Percentiles rank a stretch among this genome's conserved stretches.
phyloP scores from a whole-genome alignment of 2,113 vertebrate genomes.

The Hemicordylus capensis region DNA sequence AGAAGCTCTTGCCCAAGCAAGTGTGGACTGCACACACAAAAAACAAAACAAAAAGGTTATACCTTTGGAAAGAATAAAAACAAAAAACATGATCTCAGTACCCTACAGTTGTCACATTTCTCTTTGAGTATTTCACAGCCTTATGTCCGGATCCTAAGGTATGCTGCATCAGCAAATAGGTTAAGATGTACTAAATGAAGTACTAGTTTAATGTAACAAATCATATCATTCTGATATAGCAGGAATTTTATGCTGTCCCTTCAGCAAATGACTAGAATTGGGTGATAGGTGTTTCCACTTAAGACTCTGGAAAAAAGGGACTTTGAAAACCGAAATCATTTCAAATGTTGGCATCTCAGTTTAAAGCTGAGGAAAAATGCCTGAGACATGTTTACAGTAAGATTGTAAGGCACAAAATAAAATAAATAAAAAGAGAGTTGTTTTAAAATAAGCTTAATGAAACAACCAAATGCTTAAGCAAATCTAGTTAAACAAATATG shows the following conservation, averaged over 20 bases:
- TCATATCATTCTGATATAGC: too few relatives aligned
- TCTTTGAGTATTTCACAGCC: neutral
- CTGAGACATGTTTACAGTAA: neutral
- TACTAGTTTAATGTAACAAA: neutral
- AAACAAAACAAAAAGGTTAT: constrained; percentile 56
- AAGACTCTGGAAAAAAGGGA: neutral
- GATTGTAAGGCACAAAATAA: neutral
- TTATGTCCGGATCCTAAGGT: neutral
- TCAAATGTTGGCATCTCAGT: too few relatives aligned
- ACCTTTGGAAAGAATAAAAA: constrained; percentile 35
- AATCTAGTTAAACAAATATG: neutral
- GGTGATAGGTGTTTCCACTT: neutral
- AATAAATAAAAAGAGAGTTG: neutral
- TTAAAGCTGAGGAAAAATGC: neutral
- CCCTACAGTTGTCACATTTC: neutral
- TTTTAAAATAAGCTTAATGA: neutral
- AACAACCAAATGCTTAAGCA: neutral
- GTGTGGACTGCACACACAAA: constrained; percentile 72
- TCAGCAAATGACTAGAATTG: neutral
- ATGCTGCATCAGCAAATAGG: neutral
- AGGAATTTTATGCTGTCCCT: neutral
- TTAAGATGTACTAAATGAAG: neutral
- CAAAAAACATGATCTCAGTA: constrained; percentile 5
- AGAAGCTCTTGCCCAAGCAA: constrained; percentile 85
- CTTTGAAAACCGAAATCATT: neutral